Evolutionary conservation across 2,797 vertebrate genomes (phyloP), one percentile per base, ranked within the genome.

Genomic region (Sebastes oblongus): DNA sequence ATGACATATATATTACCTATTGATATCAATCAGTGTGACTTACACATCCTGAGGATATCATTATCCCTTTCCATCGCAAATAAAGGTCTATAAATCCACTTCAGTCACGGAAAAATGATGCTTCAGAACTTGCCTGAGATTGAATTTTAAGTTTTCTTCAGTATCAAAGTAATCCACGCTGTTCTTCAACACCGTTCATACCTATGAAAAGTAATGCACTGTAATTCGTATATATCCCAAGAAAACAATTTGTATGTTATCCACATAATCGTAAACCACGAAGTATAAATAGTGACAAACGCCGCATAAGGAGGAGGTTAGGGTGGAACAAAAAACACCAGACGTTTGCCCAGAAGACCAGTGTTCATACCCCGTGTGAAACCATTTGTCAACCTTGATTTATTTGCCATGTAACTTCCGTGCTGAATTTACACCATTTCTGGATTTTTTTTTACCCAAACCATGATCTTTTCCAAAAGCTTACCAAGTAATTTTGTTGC

Each of bases 401-500:
- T 42, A 42, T 42, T 42, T 42, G 39, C 13, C 39, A 42, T 2
- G 13, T 42, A 42, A 42, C 13, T 42, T 42, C 39, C 39, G 39
- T 16, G 0, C 39, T 42, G 39, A 39, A 39, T 14, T 39, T 39
- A 39, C 39, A 0, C 39, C 39, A 39, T 14, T 39, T 39, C 39
- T 1, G 1, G 13, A 39, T 1, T 42, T 42, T 0, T 39, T 42
- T 42, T 14, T 0, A 42, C 39, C 39, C 39, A 0, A 42, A 42
- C 13, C 13, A 42, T 0, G 1, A 39, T 0, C 39, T 39, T 39
- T 39, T 39, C 39, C 39, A 0, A 39, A 39, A 39, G 12, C 39
- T 0, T 0, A 39, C 39, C 0, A 39, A 39, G 39, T 0, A 39
- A 0, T 42, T 3, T 42, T 42, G 39, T 42, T 42, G 39, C 13